Base-by-base conservation (phyloP, 2,113 vertebrate genomes). In the Leptobrachium ailaonicum region DNA sequence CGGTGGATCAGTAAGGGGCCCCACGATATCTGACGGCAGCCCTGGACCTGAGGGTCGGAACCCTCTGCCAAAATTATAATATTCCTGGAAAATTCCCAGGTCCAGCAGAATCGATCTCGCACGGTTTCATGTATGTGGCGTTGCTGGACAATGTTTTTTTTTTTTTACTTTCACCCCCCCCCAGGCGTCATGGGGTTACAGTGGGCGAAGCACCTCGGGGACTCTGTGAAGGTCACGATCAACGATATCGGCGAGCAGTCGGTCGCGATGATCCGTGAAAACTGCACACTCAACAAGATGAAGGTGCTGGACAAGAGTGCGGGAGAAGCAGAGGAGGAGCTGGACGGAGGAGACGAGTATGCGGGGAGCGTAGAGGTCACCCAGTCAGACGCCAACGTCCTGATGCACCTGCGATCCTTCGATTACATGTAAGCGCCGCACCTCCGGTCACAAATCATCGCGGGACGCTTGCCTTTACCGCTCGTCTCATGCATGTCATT, bases 151-250 rank as follows among this genome's bases (percentile, higher is more conserved):
- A 32, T 32, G 20, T 32, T 32, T 32, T 32, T 0, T 32, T 32
- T 32, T 32, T 32, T 32, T 32, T n/a, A n/a, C n/a, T 32, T 32
- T 32, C 20, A 32, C 20, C 1, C 20, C 20, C 1, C 20, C 20
- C 87, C 82, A 98, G 98, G 98, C 66, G 98, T 99, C 86, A 98
- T 98, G 96, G 97, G 98, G 83, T 91, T 99, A 70, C 98, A 99
- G 42, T 99, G 97, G 98, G 96, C 98, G 73, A 98, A 98, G 85
- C 97, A 98, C 76, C 94, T 99, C 2, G 89, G 91, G 12, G 90
- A 79, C 76, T 87, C 94, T 7, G 96, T 99, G 83, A 96, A 91
- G 76, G 97, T 99, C 79, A 98, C 97, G 0, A 95, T 99, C 82
- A 99, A 96, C 0, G 98, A 99, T 75, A 95, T 97, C 86, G 98